phyloP scores from a whole-genome alignment of 1,140 invertebrate genomes.

The Bombus waltoni region DNA sequence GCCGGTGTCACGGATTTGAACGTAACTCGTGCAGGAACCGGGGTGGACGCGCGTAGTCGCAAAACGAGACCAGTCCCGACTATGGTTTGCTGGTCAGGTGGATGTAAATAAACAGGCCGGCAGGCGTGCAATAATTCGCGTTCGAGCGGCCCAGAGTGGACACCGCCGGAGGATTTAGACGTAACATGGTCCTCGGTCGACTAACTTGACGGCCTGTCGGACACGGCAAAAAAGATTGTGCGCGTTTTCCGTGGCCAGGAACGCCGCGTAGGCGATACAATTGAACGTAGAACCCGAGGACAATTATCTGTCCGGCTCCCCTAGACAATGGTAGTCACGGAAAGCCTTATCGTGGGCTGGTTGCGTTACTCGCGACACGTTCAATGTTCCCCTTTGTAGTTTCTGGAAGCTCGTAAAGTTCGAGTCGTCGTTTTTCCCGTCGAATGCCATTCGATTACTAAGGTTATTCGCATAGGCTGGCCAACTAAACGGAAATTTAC shows the following conservation, averaged over 20 bases:
- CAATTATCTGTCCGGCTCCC: conserved; percentile 42
- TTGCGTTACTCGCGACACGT: conserved; percentile 17
- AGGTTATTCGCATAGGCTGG: neutral
- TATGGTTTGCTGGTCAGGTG: conserved; percentile 14
- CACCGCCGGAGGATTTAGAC: conserved; percentile 51
- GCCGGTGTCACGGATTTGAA: no score
- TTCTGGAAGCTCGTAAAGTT: conserved; percentile 48
- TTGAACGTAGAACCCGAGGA: conserved; percentile 11
- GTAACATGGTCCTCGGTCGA: neutral
- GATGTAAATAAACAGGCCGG: conserved; percentile 33
- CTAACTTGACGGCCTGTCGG: neutral
- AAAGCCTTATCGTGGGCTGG: conserved; percentile 34
- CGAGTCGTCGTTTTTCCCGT: neutral
- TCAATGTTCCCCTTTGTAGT: conserved; percentile 6
- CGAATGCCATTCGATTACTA: neutral
- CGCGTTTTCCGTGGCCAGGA: neutral
- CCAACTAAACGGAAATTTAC: neutral
- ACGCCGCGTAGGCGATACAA: conserved; percentile 13
- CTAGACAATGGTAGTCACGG: conserved; percentile 30
- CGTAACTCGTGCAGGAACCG: no score
- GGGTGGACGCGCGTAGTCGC: neutral
- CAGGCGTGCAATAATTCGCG: neutral
- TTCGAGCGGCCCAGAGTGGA: neutral
- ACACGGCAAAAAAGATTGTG: conserved; percentile 1
- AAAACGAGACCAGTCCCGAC: neutral